phyloP scores from a whole-genome alignment of 2,888 invertebrate species.

The Cephus rjabovi region DNA sequence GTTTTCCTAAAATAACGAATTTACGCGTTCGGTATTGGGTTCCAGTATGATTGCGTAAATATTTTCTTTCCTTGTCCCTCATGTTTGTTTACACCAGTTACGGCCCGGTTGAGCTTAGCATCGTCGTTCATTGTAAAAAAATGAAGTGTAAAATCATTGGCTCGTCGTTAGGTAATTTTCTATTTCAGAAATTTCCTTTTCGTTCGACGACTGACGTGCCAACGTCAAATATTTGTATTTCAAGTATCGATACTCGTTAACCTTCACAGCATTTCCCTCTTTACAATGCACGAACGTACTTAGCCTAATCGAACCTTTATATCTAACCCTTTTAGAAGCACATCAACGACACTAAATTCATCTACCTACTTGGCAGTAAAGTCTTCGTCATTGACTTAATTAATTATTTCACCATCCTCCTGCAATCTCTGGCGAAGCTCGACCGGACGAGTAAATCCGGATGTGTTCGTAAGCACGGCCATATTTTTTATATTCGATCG shows the following conservation, averaged over 20 bases:
- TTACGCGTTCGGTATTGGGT: background rate
- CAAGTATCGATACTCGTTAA: background rate
- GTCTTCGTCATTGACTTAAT: constrained; percentile 12
- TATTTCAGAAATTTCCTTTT: no score
- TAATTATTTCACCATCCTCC: background rate
- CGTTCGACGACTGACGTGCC: background rate
- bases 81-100: background rate
- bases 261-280: background rate
- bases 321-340: constrained; percentile 16
- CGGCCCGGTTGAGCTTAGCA: constrained; percentile 15
- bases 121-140: constrained; percentile 4
- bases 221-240: background rate
- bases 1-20: background rate
- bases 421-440: background rate
- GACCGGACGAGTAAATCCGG: background rate
- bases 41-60: background rate
- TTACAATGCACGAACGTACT: constrained; percentile 7
- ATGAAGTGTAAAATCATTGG: background rate
- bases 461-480: background rate
- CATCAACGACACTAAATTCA: constrained; percentile 19
- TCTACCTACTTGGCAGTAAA: constrained; percentile 28
- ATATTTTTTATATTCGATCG: background rate
- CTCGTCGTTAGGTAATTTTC: no score
- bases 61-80: background rate
- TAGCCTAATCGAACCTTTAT: constrained; percentile 17